phyloP scores from a whole-genome alignment of 1,140 invertebrate species.

The Tribolium madens region DNA sequence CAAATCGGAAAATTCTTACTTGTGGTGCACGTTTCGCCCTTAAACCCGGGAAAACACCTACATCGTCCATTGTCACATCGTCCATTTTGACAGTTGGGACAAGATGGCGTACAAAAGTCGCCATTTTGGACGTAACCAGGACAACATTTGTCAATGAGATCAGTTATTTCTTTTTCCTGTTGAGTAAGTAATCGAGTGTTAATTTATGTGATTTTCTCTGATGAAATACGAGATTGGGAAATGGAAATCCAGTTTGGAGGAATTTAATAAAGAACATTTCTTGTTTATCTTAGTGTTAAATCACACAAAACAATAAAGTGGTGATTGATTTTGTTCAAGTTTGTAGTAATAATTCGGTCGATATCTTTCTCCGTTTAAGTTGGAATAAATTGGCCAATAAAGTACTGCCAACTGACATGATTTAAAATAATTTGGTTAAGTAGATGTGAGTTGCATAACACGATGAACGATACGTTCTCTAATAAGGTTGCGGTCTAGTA shows the following conservation, averaged over 20 bases:
- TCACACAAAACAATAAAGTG: too few relatives aligned
- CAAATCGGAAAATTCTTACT: not conserved
- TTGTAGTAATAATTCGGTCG: not conserved
- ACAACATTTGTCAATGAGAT: constrained; percentile 68
- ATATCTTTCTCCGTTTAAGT: not conserved
- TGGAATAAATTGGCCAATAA: constrained; percentile 27
- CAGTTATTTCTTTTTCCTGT: constrained; percentile 67
- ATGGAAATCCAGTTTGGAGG: too few relatives aligned
- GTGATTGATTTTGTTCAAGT: too few relatives aligned
- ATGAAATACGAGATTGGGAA: too few relatives aligned
- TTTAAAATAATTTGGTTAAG: constrained; percentile 39
- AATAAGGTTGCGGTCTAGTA: constrained; percentile 30
- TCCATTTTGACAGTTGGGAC: constrained; percentile 67
- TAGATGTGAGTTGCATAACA: constrained; percentile 28
- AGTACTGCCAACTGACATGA: constrained; percentile 7
- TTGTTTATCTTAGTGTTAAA: too few relatives aligned
- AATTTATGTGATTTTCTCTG: too few relatives aligned
- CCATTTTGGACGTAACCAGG: constrained; percentile 68
- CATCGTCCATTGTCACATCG: constrained; percentile 66
- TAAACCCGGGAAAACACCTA: constrained; percentile 48
- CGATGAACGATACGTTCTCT: constrained; percentile 14
- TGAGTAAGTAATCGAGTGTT: not conserved
- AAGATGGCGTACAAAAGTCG: constrained; percentile 67
- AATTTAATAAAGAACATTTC: too few relatives aligned
- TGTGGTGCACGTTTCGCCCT: constrained; percentile 35